Evolutionary conservation across 2,888 invertebrate species (phyloP).

Genomic region (Caprella mutica): DNA sequence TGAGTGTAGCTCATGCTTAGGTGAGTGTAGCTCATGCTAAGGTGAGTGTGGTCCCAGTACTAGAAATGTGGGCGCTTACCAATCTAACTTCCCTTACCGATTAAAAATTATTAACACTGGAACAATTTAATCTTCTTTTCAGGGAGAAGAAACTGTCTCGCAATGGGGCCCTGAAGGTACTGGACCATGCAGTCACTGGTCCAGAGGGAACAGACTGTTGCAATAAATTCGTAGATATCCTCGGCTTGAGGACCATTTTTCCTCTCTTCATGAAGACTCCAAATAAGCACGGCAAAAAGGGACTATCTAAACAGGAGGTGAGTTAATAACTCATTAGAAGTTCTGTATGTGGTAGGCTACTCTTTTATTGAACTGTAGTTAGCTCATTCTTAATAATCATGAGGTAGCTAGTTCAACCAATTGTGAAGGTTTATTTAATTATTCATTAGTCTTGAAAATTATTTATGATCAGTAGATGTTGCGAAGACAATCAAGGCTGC

Average conservation of each 20-base stretch:
- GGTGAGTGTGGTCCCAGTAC: not conserved
- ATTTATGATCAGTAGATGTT: not conserved
- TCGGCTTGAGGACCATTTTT: conserved; percentile 90
- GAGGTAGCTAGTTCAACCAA: too few species aligned
- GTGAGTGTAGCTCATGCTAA: too few species aligned
- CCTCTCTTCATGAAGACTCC: conserved; percentile 99
- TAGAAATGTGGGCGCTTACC: too few species aligned
- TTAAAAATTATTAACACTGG: too few species aligned
- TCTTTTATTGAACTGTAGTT: too few species aligned
- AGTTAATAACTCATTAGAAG: too few species aligned
- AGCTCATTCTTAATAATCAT: too few species aligned
- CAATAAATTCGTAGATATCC: conserved; percentile 93
- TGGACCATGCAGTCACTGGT: conserved; percentile 95
- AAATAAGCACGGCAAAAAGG: conserved; percentile 61
- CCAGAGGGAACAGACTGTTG: conserved; percentile 81
- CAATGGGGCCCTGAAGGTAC: conserved; percentile 88
- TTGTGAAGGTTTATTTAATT: too few species aligned
- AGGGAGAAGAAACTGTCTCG: conserved; percentile 92
- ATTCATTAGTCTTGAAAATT: too few species aligned
- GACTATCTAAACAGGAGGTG: conserved; percentile 36
- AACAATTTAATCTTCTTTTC: conserved; percentile 21
- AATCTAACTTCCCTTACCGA: too few species aligned
- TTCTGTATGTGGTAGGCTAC: too few species aligned
- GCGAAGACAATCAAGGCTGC: not conserved
- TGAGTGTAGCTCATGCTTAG: too few species aligned